Conservation (phyloP, 2,888 invertebrate species). For the Rhingia rostrata region DNA sequence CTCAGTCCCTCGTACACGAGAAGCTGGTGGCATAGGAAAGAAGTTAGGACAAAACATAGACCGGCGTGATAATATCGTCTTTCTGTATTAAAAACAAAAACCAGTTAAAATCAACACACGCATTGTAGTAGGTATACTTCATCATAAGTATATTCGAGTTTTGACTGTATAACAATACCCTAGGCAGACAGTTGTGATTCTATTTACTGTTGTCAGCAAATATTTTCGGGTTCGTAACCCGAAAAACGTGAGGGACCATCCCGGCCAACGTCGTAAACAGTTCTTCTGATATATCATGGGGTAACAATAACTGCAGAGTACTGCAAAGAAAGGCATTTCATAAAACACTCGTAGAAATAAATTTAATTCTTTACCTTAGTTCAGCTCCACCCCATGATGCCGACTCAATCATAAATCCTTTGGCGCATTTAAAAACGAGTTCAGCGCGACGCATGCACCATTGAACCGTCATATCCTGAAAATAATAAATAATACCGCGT, state of each 20-base stretch:
- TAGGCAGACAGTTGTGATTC: conserved; percentile 22
- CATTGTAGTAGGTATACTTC: too few species aligned
- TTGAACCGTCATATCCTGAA: conserved; percentile 95
- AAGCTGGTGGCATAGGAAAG: too few species aligned
- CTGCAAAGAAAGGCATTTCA: conserved; percentile 73
- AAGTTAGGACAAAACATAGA: too few species aligned
- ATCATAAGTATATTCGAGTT: too few species aligned
- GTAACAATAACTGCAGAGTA: conserved; percentile 86
- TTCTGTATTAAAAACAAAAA: too few species aligned
- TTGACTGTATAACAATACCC: background rate
- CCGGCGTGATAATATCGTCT: too few species aligned
- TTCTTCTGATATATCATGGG: conserved; percentile 92
- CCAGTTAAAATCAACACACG: too few species aligned
- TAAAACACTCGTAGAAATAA: conserved; percentile 83
- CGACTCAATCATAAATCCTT: conserved; percentile 99
- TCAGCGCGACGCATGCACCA: conserved; percentile 99
- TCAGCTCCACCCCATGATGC: conserved; percentile 96
- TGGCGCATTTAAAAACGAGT: conserved; percentile 98
- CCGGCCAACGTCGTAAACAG: conserved; percentile 91
- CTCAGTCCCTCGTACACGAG: too few species aligned
- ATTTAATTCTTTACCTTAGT: conserved; percentile 88
- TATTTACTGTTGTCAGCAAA: conserved; percentile 84
- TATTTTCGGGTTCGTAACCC: conserved; percentile 96
- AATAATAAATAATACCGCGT: conserved; percentile 47
- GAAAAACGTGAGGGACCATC: conserved; percentile 96